Evolutionary conservation across 2,113 vertebrate species (phyloP), one percentile per base, ranked within the genome.

Genomic region (Ammodytes marinus): DNA sequence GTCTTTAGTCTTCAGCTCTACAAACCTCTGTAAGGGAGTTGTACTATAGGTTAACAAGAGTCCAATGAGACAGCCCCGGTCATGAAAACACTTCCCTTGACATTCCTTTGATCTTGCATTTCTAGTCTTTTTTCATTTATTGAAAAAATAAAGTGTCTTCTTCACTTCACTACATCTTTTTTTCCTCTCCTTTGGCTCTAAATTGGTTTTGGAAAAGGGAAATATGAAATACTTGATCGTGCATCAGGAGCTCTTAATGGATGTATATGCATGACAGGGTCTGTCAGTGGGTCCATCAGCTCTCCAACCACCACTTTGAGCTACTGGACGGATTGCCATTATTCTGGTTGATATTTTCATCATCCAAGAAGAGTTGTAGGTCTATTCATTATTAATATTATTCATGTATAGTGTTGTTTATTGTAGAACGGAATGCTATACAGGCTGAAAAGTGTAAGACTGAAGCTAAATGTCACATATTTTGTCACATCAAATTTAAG

Each of bases 81-180:
- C 53, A 72, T 64, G 42, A 64, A 46, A 27, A 57, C 2, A 6
- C 46, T 74, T 74, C 2, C 40, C 11, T 7, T 54, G 52, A 42
- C 35, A 54, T 55, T 74, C 7, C n/a, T 27, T 57, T 70, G n/a
- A 65, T 13, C 17, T 68, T 60, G 77, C 47, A 69, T 47, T 14
- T 13, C 2, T n/a, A 2, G 3, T 72, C 13, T 50, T 59, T 65
- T 73, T 27, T 27, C 27, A 27, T 27, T 74, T 4, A 73, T 58
- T 52, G 53, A 27, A 27, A 27, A 27, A 27, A 27, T 27, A 27
- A 27, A 27, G 27, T 27, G 27, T 27, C 27, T 27, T 27, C 27
- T 27, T 27, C 27, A 42, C 39, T 69, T 59, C 37, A 53, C 47
- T 78, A 27, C 27, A 27, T 27, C 27, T 27, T 27, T 27, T 27